Evolutionary conservation across 2,113 vertebrate species (phyloP), one percentile per base, ranked within the genome.

Genomic region (Corapipo altera): DNA sequence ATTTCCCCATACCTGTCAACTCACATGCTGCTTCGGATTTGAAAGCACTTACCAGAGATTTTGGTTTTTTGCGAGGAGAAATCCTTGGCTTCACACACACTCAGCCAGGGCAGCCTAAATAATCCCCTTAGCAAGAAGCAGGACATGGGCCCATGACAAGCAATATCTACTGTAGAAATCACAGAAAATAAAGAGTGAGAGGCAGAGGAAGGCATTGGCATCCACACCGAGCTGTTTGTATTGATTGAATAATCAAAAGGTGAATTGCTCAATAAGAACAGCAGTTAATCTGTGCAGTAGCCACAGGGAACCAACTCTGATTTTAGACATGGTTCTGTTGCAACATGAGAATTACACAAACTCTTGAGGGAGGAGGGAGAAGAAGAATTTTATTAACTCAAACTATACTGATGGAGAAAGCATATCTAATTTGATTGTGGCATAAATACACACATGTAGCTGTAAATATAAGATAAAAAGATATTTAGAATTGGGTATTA

Each of bases 11-110:
- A 85, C 59, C 19, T 62, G 62, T 26, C 32, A 88, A 46, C 6
- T 88, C 12, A 16, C 15, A 10, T 18, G 15, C 23, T 89, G 41
- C 44, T 95, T 97, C 97, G 95, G 96, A 97, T 98, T 97, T 97
- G 93, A 96, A 98, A 98, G 96, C 98, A 98, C 97, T 98, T 98
- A 97, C 96, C 97, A 98, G 96, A 98, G 97, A 95, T 97, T 97
- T 97, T 98, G 98, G 62, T 76, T 71, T 76, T 76, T 58, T 2
- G 98, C 93, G 95, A 97, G 97, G 97, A 98, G 96, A 96, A 98
- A 98, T 98, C 97, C 97, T 98, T 97, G 94, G 80, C 98, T 98
- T 97, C 65, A 52, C 26, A 95, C 97, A 93, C 97, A 97, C 85
- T 98, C 96, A 96, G 96, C 95, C 96, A 98, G 97, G 96, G 96